These are phyloP conservation scores for Todiramphus saurophagus DNA, from an alignment of 2,113 vertebrate genomes.

Conservation along the genomic window DNA sequence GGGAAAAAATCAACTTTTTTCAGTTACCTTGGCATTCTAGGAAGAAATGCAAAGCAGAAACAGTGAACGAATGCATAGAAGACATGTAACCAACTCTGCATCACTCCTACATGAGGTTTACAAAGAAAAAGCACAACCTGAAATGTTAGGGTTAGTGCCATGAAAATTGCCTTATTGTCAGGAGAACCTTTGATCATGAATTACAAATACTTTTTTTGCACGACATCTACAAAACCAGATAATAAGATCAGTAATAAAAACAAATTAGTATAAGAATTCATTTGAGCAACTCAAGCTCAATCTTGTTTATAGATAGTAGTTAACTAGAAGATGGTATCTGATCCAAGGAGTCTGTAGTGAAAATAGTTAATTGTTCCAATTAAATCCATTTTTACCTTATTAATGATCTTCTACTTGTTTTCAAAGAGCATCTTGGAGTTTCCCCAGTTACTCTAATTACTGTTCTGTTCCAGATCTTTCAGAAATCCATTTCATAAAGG, in stretches of 20 bases:
- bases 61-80: neutral
- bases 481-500: neutral
- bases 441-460: neutral
- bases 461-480: neutral
- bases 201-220: neutral
- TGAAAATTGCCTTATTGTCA: neutral
- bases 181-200: neutral
- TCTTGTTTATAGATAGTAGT: neutral
- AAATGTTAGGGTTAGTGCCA: neutral
- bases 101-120: neutral
- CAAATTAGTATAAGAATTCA: neutral
- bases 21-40: slow-evolving; percentile 44
- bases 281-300: neutral
- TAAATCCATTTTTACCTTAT: neutral
- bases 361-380: neutral
- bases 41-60: slow-evolving; percentile 15
- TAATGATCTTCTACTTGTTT: neutral
- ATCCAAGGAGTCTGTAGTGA: neutral
- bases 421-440: neutral
- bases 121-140: neutral
- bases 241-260: neutral
- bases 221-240: neutral
- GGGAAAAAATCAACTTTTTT: slow-evolving; percentile 42
- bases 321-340: neutral
- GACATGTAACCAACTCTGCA: neutral